Conservation (phyloP, 2,113 vertebrate species). For the Delphinapterus leucas region DNA sequence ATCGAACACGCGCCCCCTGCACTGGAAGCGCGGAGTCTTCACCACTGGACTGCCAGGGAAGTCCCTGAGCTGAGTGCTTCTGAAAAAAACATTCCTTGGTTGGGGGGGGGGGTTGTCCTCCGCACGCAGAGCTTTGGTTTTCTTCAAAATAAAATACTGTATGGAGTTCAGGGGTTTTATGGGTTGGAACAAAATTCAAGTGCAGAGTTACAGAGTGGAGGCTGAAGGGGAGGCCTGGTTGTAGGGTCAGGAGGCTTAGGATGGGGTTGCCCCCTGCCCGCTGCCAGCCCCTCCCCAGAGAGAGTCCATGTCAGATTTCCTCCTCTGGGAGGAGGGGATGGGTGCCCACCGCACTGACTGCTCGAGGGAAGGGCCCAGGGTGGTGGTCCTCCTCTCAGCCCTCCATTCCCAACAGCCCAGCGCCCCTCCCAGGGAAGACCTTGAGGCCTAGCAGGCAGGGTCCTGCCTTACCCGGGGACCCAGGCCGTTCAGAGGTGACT, state of each 20-base stretch:
- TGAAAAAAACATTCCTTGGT: too few relatives aligned
- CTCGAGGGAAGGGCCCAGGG: neutral
- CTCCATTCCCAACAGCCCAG: too few relatives aligned
- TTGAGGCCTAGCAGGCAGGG: neutral
- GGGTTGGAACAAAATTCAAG: neutral
- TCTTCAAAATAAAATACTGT: neutral
- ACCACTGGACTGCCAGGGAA: too few relatives aligned
- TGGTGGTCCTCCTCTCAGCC: neutral
- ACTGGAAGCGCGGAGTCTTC: too few relatives aligned
- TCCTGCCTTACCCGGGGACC: neutral
- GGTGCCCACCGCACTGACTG: neutral
- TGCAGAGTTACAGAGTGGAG: neutral
- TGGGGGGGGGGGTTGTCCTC: rapidly evolving
- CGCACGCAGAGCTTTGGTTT: neutral
- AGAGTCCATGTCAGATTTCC: neutral
- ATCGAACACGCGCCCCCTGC: too few relatives aligned
- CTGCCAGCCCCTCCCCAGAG: neutral
- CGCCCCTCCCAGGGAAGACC: neutral
- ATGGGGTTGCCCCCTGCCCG: neutral
- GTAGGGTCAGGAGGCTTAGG: neutral
- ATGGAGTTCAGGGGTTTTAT: neutral
- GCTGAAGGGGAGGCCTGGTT: neutral
- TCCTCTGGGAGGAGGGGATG: neutral
- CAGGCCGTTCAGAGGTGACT: neutral
- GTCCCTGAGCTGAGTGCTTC: neutral